Conservation (phyloP, 2,797 vertebrate species). For the Alca torda region DNA sequence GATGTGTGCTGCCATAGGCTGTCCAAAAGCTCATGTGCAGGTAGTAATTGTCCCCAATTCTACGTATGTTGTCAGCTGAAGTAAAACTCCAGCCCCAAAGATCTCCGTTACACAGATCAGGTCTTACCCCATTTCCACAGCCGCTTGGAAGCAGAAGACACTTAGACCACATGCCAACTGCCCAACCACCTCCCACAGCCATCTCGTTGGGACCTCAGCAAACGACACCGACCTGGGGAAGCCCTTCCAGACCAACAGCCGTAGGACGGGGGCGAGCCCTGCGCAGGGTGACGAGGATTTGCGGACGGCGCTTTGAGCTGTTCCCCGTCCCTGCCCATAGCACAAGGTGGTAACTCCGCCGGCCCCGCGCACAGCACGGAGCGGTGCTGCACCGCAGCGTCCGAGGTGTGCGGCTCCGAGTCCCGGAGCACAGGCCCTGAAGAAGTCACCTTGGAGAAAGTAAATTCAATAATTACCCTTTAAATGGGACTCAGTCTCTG, state of each 20-base stretch:
- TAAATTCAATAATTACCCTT: neutral
- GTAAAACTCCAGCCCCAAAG: neutral
- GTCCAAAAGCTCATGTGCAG: neutral
- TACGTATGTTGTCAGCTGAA: neutral
- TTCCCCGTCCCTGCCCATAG: accelerated
- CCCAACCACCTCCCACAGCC: neutral
- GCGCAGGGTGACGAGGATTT: neutral
- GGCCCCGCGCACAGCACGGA: neutral
- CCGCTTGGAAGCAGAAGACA: neutral
- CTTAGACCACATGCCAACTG: neutral
- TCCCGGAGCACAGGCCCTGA: neutral
- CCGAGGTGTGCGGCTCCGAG: neutral
- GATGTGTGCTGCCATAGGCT: neutral
- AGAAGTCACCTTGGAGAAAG: neutral
- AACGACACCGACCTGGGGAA: neutral
- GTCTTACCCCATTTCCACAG: neutral
- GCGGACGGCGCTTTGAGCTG: neutral
- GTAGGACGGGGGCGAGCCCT: neutral
- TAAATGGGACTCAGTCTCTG: neutral
- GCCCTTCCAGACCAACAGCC: neutral
- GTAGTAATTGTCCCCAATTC: neutral
- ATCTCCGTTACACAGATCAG: neutral
- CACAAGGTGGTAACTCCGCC: accelerated
- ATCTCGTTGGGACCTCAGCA: neutral
- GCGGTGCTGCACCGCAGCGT: accelerated